Conservation (phyloP, 2,113 vertebrate species). For the Labeo rohita region DNA sequence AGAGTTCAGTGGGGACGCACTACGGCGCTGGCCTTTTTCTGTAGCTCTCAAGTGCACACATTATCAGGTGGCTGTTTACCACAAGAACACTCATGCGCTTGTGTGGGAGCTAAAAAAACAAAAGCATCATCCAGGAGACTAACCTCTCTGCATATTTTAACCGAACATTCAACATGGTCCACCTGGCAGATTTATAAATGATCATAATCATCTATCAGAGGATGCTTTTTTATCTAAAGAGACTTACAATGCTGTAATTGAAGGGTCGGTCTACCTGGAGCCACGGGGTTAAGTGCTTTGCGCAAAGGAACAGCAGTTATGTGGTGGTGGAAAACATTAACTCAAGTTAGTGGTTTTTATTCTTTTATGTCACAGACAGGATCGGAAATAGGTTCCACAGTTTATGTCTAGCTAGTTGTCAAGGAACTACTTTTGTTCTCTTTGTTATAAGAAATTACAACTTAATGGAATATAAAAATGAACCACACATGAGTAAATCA, state of each 20-base stretch:
- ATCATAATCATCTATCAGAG: conserved; percentile 19
- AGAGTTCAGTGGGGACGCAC: not conserved
- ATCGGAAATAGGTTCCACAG: not conserved
- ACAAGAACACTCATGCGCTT: conserved; percentile 27
- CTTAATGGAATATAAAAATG: too few species aligned
- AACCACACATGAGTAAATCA: too few species aligned
- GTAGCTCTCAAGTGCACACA: conserved; percentile 6
- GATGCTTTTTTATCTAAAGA: not conserved
- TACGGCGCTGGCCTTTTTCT: conserved; percentile 16
- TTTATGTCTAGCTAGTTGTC: not conserved
- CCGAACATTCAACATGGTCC: not conserved
- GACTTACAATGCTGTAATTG: conserved; percentile 6
- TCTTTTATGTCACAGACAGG: not conserved
- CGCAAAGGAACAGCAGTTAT: not conserved
- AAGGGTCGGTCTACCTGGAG: not conserved
- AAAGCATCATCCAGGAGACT: conserved; percentile 15
- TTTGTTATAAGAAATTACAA: not conserved
- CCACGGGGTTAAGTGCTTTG: conserved; percentile 20
- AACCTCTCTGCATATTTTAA: conserved; percentile 31
- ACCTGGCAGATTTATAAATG: conserved; percentile 9
- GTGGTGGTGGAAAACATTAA: not conserved
- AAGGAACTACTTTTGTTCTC: not conserved
- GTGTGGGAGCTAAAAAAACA: conserved; percentile 7
- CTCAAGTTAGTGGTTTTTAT: not conserved
- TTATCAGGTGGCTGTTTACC: conserved; percentile 42